Conservation (phyloP, 2,113 vertebrate genomes). For the Clinocottus analis region DNA sequence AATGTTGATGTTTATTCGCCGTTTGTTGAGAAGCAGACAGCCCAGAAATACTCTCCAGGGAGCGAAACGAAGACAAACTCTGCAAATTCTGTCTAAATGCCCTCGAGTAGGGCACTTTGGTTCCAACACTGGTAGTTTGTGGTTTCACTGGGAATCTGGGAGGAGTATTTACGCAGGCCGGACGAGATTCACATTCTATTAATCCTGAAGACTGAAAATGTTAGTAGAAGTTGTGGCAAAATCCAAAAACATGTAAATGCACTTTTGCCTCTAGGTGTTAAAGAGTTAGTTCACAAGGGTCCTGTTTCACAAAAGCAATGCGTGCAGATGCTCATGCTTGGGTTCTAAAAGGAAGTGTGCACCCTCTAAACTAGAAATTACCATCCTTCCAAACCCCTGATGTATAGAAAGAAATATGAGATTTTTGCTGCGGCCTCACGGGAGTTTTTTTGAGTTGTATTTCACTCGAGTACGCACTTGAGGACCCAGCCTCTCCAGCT, state of each 20-base stretch:
- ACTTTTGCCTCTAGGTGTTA: background rate
- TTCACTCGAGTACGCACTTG: background rate
- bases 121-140: background rate
- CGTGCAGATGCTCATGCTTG: background rate
- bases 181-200: background rate
- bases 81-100: slow-evolving; percentile 12
- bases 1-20: slow-evolving; percentile 29
- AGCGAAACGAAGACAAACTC: background rate
- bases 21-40: slow-evolving; percentile 28
- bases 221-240: background rate
- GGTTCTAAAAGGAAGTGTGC: background rate
- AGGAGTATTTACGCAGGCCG: slow-evolving; percentile 1
- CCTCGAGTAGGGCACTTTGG: background rate
- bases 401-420: background rate
- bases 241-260: background rate
- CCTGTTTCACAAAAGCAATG: background rate
- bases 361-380: background rate
- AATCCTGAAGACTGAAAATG: background rate
- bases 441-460: background rate
- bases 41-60: slow-evolving; percentile 9
- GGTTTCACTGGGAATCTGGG: background rate
- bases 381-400: background rate
- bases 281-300: background rate
- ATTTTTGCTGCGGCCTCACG: background rate
- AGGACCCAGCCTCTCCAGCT: background rate